Percentiles rank a stretch among this genome's conserved stretches.
phyloP scores from a whole-genome alignment of 2,888 invertebrate genomes.

The Hemicrepidius hirtus region DNA sequence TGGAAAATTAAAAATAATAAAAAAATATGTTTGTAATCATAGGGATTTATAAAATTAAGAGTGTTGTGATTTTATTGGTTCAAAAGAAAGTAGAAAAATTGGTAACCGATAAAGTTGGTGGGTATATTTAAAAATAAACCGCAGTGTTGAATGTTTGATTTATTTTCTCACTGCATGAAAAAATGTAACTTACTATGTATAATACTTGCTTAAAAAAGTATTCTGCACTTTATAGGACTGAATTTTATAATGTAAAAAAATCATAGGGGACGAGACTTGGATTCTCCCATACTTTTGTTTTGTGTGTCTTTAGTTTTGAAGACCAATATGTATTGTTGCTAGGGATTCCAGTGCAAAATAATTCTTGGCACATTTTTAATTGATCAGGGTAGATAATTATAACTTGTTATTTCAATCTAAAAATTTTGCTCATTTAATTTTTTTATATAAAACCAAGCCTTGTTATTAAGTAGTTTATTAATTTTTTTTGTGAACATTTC shows the following conservation, averaged over 20 bases:
- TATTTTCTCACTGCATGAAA: slow-evolving; percentile 21
- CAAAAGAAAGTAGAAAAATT: not conserved
- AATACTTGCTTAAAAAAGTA: slow-evolving; percentile 38
- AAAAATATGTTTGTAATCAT: slow-evolving; percentile 35
- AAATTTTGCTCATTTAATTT: slow-evolving; percentile 12
- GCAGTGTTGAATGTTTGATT: slow-evolving; percentile 22
- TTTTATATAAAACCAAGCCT: not conserved
- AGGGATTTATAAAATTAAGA: slow-evolving; percentile 31
- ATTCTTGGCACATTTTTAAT: slow-evolving; percentile 22
- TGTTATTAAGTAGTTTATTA: slow-evolving; percentile 16
- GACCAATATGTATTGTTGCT: slow-evolving; percentile 32
- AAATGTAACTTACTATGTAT: slow-evolving; percentile 15
- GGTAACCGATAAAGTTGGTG: not conserved
- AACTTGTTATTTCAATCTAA: not conserved
- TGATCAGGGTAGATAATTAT: slow-evolving; percentile 38
- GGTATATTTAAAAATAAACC: not conserved
- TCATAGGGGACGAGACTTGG: not conserved
- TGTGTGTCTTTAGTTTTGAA: slow-evolving; percentile 18
- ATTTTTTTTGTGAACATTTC: slow-evolving; percentile 15
- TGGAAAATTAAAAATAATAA: slow-evolving; percentile 13
- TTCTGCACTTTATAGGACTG: slow-evolving; percentile 46
- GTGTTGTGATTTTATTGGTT: slow-evolving; percentile 12
- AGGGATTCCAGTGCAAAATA: not conserved
- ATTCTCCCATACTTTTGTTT: not conserved
- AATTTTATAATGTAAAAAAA: slow-evolving; percentile 36